Conservation (phyloP, 2,888 invertebrate species). For the Tinea trinotella region DNA sequence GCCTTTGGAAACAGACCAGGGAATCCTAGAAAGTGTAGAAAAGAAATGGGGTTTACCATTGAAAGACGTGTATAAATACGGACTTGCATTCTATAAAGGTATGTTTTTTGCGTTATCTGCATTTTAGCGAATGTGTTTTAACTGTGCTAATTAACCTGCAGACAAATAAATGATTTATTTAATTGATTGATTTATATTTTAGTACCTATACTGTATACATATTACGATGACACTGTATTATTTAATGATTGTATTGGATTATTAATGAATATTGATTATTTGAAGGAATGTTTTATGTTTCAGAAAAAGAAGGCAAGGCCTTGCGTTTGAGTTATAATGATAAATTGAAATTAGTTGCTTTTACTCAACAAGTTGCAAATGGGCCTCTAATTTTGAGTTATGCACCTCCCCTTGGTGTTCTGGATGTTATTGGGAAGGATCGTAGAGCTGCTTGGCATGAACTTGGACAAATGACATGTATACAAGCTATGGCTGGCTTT, state of each 20-base stretch:
- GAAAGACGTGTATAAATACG: conserved; percentile 89
- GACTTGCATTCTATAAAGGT: conserved; percentile 96
- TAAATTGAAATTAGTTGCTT: conserved; percentile 91
- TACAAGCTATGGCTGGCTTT: conserved; percentile 94
- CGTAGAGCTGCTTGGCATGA: conserved; percentile 94
- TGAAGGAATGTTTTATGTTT: too few species aligned
- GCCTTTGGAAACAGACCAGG: conserved; percentile 61
- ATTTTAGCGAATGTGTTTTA: background rate
- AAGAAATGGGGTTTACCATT: conserved; percentile 79
- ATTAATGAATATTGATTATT: background rate
- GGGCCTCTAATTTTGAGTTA: conserved; percentile 84
- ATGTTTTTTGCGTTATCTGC: conserved; percentile 30
- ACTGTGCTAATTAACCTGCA: background rate
- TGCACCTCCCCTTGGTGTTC: conserved; percentile 87
- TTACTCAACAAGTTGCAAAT: conserved; percentile 91
- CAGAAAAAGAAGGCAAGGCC: conserved; percentile 98
- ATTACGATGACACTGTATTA: conserved; percentile 19
- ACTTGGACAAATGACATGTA: conserved; percentile 86
- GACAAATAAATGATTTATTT: too few species aligned
- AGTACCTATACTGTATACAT: background rate
- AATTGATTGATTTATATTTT: too few species aligned
- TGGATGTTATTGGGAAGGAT: conserved; percentile 96
- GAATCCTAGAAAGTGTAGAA: conserved; percentile 61
- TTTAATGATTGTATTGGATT: conserved; percentile 3
- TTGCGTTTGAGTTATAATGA: conserved; percentile 95